These are phyloP conservation scores for Ascidia mentula DNA, from an alignment of 23 tunicate species.

Conservation along the genomic window DNA sequence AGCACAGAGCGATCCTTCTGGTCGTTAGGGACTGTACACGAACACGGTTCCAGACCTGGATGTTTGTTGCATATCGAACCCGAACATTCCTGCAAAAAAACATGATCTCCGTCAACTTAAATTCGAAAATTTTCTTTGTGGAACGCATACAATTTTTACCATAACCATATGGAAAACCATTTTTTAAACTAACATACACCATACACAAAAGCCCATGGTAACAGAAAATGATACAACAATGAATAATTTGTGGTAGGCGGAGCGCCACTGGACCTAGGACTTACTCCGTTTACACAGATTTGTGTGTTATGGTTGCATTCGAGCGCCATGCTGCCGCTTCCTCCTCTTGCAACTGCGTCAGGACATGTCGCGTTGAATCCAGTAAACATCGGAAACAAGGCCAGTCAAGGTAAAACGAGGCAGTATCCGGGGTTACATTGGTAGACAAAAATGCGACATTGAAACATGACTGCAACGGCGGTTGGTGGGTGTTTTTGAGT, in stretches of 20 bases:
- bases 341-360: constrained; percentile 29
- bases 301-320: constrained; percentile 69
- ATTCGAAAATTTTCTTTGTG: too few relatives aligned
- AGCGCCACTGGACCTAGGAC: too few relatives aligned
- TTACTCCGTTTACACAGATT: constrained; percentile 70
- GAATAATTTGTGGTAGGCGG: not conserved
- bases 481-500: too few relatives aligned
- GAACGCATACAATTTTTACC: too few relatives aligned
- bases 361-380: constrained; percentile 55
- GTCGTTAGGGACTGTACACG: constrained; percentile 66
- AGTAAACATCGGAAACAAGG: constrained; percentile 14
- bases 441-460: too few relatives aligned
- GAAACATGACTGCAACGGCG: too few relatives aligned
- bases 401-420: not conserved
- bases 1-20: constrained; percentile 30
- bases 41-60: constrained; percentile 64
- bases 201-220: too few relatives aligned
- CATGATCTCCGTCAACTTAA: too few relatives aligned
- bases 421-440: too few relatives aligned
- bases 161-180: too few relatives aligned
- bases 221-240: not conserved
- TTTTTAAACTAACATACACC: too few relatives aligned
- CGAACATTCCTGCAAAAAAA: constrained; percentile 66
- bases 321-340: constrained; percentile 11
- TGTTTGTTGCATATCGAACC: constrained; percentile 67